Evolutionary conservation across 2,113 vertebrate genomes (phyloP).

Genomic region (Halcyon senegalensis): DNA sequence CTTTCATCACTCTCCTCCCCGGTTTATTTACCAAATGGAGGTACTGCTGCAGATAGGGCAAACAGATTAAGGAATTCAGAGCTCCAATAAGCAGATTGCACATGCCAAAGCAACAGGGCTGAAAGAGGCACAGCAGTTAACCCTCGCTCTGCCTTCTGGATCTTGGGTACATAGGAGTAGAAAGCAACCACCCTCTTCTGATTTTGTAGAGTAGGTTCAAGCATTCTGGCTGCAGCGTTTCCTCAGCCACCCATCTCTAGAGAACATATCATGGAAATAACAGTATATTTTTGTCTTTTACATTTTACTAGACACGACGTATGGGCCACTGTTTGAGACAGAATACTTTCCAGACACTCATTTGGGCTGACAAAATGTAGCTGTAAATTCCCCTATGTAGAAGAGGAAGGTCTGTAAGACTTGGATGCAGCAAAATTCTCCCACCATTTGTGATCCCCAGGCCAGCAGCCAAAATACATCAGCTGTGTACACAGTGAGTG

Average conservation of each 20-base stretch:
- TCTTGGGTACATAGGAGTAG: neutral
- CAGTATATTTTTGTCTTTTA: neutral
- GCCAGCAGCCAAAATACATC: neutral
- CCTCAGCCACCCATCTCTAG: neutral
- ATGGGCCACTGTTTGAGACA: neutral
- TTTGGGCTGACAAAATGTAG: neutral
- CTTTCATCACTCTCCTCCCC: neutral
- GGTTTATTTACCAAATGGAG: neutral
- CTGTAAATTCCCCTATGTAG: neutral
- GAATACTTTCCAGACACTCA: neutral
- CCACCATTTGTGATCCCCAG: neutral
- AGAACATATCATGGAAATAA: neutral
- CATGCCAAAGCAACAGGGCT: neutral
- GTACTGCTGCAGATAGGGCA: neutral
- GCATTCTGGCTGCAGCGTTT: neutral
- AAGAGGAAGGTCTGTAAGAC: neutral
- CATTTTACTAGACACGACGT: neutral
- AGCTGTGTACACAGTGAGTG: accelerated
- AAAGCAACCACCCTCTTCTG: neutral
- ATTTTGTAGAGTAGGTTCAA: neutral
- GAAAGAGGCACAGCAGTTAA: neutral
- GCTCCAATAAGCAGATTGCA: neutral
- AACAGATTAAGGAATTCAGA: neutral
- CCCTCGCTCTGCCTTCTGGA: neutral
- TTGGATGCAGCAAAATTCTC: neutral